These are phyloP conservation scores for Gymnodraco acuticeps DNA, from an alignment of 2,797 vertebrate species.

Conservation along the genomic window DNA sequence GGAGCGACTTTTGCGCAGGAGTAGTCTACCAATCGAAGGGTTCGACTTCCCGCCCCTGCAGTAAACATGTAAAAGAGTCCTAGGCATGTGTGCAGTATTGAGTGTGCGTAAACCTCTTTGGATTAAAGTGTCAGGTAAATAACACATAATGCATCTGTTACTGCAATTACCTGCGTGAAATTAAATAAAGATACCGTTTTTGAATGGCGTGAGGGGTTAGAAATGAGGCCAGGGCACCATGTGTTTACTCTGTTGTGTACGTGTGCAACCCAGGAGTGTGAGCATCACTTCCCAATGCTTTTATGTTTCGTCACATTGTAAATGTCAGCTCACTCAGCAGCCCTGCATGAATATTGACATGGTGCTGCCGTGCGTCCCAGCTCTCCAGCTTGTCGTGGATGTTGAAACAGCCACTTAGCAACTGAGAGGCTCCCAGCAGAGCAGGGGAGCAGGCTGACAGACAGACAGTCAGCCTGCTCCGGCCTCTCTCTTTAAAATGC, in stretches of 20 bases:
- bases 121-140: no score
- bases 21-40: no score
- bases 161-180: conserved; percentile 13
- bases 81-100: no score
- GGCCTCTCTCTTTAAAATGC: conserved; percentile 22
- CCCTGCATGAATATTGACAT: conserved; percentile 52
- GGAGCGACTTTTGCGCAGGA: no score
- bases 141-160: neutral
- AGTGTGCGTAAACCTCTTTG: no score
- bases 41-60: no score
- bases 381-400: conserved; percentile 45
- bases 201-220: neutral
- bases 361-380: neutral
- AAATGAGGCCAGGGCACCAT: neutral
- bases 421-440: conserved; percentile 44
- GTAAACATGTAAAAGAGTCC: no score
- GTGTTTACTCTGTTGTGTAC: conserved; percentile 9
- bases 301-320: conserved; percentile 47
- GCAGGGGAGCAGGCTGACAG: conserved; percentile 23
- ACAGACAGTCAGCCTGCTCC: conserved; percentile 1
- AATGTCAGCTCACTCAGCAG: conserved; percentile 48
- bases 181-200: neutral
- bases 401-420: conserved; percentile 61
- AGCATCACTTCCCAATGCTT: conserved; percentile 16
- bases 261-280: neutral